Conservation (phyloP, 2,797 vertebrate genomes). For the Ptychadena robeensis region DNA sequence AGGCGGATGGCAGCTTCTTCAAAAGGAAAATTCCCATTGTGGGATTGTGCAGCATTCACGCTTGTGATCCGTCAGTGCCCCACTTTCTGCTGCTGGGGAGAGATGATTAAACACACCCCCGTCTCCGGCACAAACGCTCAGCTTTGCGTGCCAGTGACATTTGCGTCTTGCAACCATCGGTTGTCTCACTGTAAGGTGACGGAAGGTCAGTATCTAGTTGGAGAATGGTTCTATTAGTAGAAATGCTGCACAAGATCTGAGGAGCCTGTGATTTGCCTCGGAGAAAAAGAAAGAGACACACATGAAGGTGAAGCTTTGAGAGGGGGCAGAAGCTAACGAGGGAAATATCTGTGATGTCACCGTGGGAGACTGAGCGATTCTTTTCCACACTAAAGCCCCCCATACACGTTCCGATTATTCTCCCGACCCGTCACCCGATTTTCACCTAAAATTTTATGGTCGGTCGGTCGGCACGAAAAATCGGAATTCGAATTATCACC, state of each 20-base stretch:
- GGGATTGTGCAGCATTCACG: slow-evolving; percentile 1
- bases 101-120: slow-evolving; percentile 34
- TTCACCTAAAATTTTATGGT: too few relatives aligned
- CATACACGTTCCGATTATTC: too few relatives aligned
- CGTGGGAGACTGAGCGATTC: not conserved
- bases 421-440: too few relatives aligned
- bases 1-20: slow-evolving; percentile 24
- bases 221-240: slow-evolving; percentile 8
- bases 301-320: slow-evolving; percentile 4
- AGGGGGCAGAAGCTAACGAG: slow-evolving; percentile 1
- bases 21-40: slow-evolving; percentile 12
- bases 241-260: slow-evolving; percentile 11
- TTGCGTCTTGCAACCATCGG: slow-evolving; percentile 4
- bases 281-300: not conserved
- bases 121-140: not conserved
- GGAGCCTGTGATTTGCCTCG: not conserved
- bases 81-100: slow-evolving; percentile 38
- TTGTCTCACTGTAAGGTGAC: slow-evolving; percentile 5
- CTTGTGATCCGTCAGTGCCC: slow-evolving; percentile 30
- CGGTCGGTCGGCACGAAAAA: too few relatives aligned
- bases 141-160: slow-evolving; percentile 30
- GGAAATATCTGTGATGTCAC: slow-evolving; percentile 15
- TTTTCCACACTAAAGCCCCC: not conserved
- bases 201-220: slow-evolving; percentile 4
- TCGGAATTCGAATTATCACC: too few relatives aligned